Conservation (phyloP, 1,140 invertebrate species). For the Planococcus citri region DNA sequence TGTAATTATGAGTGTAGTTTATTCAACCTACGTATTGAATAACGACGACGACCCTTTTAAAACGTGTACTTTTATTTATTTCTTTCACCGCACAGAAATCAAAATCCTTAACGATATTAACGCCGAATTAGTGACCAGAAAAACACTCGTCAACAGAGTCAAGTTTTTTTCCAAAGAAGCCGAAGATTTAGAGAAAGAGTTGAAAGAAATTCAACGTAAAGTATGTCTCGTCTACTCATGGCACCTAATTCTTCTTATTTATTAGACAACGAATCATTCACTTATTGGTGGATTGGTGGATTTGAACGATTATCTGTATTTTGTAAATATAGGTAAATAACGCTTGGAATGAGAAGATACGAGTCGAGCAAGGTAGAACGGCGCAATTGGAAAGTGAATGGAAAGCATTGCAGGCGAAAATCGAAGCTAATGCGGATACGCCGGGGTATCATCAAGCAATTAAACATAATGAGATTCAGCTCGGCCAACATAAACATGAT, state of each 20-base stretch:
- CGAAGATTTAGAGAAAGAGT: neutral
- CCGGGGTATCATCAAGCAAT: neutral
- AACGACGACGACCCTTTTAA: too few relatives aligned
- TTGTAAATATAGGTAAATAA: slow-evolving; percentile 13
- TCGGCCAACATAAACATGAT: neutral
- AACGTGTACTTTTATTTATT: too few relatives aligned
- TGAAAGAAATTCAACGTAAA: neutral
- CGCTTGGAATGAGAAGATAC: neutral
- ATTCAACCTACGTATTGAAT: too few relatives aligned
- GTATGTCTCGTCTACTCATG: neutral
- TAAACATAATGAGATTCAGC: neutral
- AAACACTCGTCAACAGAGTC: neutral
- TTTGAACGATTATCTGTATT: neutral
- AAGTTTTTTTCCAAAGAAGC: neutral
- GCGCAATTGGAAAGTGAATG: neutral
- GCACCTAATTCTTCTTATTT: neutral
- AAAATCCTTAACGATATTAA: slow-evolving; percentile 5
- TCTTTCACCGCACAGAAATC: neutral
- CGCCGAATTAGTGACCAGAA: neutral
- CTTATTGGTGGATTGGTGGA: too few relatives aligned
- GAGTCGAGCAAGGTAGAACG: neutral
- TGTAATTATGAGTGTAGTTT: too few relatives aligned
- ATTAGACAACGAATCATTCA: too few relatives aligned
- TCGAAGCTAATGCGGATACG: slow-evolving; percentile 9
- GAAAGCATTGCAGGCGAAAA: neutral